Percentiles rank a stretch among this genome's conserved stretches.
Evolutionary conservation across 2,888 invertebrate species (phyloP).

Genomic region (Trilocha varians): DNA sequence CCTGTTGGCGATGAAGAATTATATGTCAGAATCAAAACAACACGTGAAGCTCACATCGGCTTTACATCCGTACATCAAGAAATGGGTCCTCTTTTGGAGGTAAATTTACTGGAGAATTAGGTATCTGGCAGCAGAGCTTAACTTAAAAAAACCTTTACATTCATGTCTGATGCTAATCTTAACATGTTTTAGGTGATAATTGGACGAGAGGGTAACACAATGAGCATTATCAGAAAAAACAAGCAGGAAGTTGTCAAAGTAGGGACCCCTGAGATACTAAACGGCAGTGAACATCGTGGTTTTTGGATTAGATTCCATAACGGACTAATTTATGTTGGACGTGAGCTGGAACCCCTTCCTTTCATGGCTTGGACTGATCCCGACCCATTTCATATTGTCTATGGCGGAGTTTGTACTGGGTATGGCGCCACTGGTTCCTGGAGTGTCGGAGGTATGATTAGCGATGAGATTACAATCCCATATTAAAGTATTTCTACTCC

Average conservation of each 20-base stretch:
- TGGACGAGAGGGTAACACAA: conserved; percentile 90
- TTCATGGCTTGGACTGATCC: conserved; percentile 83
- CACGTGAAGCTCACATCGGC: conserved; percentile 89
- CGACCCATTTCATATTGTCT: conserved; percentile 79
- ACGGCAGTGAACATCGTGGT: conserved; percentile 81
- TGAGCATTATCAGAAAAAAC: conserved; percentile 87
- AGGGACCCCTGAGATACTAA: conserved; percentile 81
- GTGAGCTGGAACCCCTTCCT: conserved; percentile 79
- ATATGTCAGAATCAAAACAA: conserved; percentile 84
- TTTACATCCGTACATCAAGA: conserved; percentile 81
- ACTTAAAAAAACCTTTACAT: too few species aligned
- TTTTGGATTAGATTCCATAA: conserved; percentile 89
- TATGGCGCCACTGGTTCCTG: conserved; percentile 89
- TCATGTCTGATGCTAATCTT: too few species aligned
- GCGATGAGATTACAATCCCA: too few species aligned
- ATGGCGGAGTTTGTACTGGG: conserved; percentile 88
- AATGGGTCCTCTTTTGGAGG: conserved; percentile 86
- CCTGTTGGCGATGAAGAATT: conserved; percentile 79
- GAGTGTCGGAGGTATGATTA: conserved; percentile 85
- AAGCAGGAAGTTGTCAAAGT: conserved; percentile 81
- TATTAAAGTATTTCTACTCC: too few species aligned
- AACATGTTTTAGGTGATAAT: conserved; percentile 80
- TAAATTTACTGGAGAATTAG: too few species aligned
- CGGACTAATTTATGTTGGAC: conserved; percentile 79
- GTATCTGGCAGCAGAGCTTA: too few species aligned